Evolutionary conservation across 1,140 invertebrate species (phyloP).

Genomic region (Venturia canescens): DNA sequence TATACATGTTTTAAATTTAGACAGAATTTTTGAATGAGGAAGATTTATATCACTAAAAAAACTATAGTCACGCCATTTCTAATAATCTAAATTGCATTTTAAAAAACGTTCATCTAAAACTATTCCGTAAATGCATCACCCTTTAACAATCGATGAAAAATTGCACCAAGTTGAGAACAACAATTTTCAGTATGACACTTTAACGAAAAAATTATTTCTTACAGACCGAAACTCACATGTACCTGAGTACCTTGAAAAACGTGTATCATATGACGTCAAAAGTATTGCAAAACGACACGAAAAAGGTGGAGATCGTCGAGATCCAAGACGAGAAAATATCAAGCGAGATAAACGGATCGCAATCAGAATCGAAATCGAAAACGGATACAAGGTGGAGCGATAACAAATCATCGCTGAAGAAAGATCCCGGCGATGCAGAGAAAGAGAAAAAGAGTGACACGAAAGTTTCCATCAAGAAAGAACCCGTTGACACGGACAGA

Average conservation of each 20-base stretch:
- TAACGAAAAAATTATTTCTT: constrained; percentile 47
- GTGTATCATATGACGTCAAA: constrained; percentile 73
- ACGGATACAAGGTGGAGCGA: constrained; percentile 75
- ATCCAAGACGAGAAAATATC: constrained; percentile 73
- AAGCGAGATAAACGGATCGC: constrained; percentile 72
- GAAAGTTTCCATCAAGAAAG: constrained; percentile 67
- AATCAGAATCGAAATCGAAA: constrained; percentile 71
- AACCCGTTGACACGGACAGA: constrained; percentile 59
- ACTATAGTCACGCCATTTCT: too few relatives aligned
- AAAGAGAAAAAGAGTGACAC: constrained; percentile 72
- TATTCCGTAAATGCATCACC: too few relatives aligned
- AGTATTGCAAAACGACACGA: constrained; percentile 69
- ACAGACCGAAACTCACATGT: constrained; percentile 72
- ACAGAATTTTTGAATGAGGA: too few relatives aligned
- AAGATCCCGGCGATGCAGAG: constrained; percentile 66
- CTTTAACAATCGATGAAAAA: not conserved
- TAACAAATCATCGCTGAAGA: constrained; percentile 69
- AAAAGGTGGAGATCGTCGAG: constrained; percentile 74
- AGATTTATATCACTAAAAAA: too few relatives aligned
- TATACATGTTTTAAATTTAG: too few relatives aligned
- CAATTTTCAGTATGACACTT: not conserved
- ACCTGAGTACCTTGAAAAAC: constrained; percentile 71
- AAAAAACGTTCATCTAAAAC: too few relatives aligned
- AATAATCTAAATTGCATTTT: too few relatives aligned
- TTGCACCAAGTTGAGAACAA: not conserved